These are phyloP conservation scores for Psephotus haematonotus DNA, from an alignment of 2,113 vertebrate species.

Conservation along the genomic window DNA sequence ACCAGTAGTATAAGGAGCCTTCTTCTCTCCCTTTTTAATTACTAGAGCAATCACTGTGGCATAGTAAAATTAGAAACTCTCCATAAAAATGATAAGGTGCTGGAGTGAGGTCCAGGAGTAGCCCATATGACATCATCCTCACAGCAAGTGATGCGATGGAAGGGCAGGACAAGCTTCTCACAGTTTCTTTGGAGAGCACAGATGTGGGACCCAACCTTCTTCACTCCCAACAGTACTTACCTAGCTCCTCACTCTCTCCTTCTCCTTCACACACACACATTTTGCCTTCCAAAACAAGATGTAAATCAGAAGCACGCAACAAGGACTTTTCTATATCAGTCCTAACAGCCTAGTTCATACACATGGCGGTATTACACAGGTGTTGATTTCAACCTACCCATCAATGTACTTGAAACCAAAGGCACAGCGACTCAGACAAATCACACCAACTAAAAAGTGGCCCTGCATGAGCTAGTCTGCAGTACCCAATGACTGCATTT, in stretches of 20 bases:
- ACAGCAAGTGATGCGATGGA: rapidly evolving
- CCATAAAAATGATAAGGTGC: not conserved
- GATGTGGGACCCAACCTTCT: not conserved
- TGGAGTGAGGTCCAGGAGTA: not conserved
- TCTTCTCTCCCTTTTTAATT: not conserved
- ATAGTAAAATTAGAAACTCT: not conserved
- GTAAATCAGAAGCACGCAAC: not conserved
- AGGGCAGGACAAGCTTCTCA: not conserved
- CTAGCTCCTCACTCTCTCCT: not conserved
- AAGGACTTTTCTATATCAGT: not conserved
- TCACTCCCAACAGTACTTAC: not conserved
- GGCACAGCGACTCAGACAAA: not conserved
- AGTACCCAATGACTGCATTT: not conserved
- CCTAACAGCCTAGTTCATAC: not conserved
- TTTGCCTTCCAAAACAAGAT: not conserved
- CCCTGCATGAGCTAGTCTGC: not conserved
- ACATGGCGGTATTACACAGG: not conserved
- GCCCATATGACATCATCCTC: not conserved
- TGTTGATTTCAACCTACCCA: not conserved
- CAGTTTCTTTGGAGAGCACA: not conserved
- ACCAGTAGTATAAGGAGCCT: not conserved
- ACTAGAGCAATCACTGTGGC: not conserved
- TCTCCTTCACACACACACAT: not conserved
- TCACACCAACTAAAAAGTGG: not conserved
- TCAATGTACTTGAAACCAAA: not conserved